These are phyloP conservation scores for Lomographa bimaculata DNA, from an alignment of 2,888 invertebrate genomes.

Conservation along the genomic window DNA sequence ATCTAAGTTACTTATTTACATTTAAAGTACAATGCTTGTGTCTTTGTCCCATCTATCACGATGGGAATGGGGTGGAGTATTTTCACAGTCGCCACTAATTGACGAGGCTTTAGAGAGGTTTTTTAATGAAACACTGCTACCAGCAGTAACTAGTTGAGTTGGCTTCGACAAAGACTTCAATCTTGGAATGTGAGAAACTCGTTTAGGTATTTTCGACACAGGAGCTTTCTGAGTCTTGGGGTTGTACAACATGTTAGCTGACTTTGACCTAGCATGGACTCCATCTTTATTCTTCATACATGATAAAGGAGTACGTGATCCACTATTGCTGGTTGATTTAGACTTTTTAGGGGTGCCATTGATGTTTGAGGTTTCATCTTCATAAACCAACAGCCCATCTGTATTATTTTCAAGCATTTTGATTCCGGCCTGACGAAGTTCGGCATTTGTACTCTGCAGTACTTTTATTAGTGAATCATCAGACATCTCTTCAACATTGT, in stretches of 20 bases:
- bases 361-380: conserved; percentile 68
- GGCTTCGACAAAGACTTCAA: conserved; percentile 65
- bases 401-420: conserved; percentile 58
- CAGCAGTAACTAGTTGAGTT: conserved; percentile 45
- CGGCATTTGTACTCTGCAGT: conserved; percentile 64
- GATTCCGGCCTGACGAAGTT: conserved; percentile 48
- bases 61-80: conserved; percentile 76
- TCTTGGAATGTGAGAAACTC: conserved; percentile 73
- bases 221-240: conserved; percentile 50
- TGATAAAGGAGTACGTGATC: conserved; percentile 72
- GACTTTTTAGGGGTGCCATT: conserved; percentile 66
- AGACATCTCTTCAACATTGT: conserved; percentile 76
- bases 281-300: conserved; percentile 79
- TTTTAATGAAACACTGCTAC: conserved; percentile 66
- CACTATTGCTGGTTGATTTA: conserved; percentile 57
- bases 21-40: conserved; percentile 71
- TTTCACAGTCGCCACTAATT: conserved; percentile 72
- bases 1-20: background rate
- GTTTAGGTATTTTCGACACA: conserved; percentile 51
- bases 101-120: conserved; percentile 56
- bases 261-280: conserved; percentile 68
- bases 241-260: conserved; percentile 65
- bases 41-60: conserved; percentile 79
- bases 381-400: conserved; percentile 83
- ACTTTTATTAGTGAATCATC: conserved; percentile 74